Conservation (phyloP, 2,797 vertebrate species). For the Thalassophryne amazonica region DNA sequence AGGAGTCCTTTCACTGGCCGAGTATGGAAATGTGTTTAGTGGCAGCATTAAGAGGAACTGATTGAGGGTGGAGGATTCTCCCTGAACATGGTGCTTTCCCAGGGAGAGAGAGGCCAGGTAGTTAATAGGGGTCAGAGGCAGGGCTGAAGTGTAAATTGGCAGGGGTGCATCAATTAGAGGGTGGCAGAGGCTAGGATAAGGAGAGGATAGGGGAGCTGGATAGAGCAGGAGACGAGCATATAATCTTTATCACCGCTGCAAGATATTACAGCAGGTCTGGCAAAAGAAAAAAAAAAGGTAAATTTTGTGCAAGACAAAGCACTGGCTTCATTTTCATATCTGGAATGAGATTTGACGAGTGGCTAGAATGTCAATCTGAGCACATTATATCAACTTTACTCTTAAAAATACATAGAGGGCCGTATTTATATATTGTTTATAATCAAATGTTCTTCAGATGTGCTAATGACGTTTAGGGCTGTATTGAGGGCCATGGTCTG, state of each 20-base stretch:
- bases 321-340: slow-evolving; percentile 25
- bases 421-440: too few species aligned
- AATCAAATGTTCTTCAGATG: too few species aligned
- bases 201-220: slow-evolving; percentile 65
- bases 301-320: slow-evolving; percentile 54
- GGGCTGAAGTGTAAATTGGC: slow-evolving; percentile 84
- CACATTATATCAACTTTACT: slow-evolving; percentile 7
- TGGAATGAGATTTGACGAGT: slow-evolving; percentile 35
- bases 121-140: slow-evolving; percentile 84
- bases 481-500: too few species aligned
- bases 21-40: slow-evolving; percentile 73
- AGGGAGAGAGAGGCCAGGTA: slow-evolving; percentile 78
- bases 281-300: slow-evolving; percentile 1
- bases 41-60: slow-evolving; percentile 68
- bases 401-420: too few species aligned
- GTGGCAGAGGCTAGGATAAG: slow-evolving; percentile 81
- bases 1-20: slow-evolving; percentile 38
- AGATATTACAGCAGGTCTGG: slow-evolving; percentile 49
- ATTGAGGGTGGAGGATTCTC: slow-evolving; percentile 73
- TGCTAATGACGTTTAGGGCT: too few species aligned
- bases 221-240: slow-evolving; percentile 67
- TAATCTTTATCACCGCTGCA: slow-evolving; percentile 70
- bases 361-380: slow-evolving; percentile 7
- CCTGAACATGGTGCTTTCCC: slow-evolving; percentile 76
- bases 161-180: slow-evolving; percentile 84